Base-by-base conservation (phyloP, 2,797 vertebrate genomes). In the Halcyon smyrnensis region DNA sequence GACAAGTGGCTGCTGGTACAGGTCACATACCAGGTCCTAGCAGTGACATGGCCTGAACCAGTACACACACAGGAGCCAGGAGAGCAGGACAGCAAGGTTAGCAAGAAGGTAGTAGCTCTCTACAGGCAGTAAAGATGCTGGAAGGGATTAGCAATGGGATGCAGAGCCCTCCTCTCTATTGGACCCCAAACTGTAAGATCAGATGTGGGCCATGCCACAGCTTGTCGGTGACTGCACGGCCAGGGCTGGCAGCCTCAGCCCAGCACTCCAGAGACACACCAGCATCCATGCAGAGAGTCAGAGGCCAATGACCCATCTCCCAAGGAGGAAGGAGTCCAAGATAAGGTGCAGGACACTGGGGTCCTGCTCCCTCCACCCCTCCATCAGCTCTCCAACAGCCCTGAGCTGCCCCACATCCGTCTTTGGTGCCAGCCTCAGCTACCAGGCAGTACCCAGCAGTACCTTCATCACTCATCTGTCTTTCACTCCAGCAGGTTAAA, bases 31-130 rank as follows among this genome's bases (percentile, higher is more conserved):
- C 27, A 80, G 82, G 62, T 53, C 60, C 84, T 68, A 90, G 64
- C 23, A 45, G 81, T 82, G 90, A 92, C 14, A 46, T 3, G 17
- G 37, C 51, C 69, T 53, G 53, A 82, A 85, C 74, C 2, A 83
- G 46, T 56, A 68, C 1, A 2, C 60, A 71, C 63, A 84, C 17
- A 59, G 63, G 18, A 81, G 45, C 48, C 24, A 59, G 36, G 37
- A 95, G 65, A 57, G 51, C 67, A 88, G 30, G 64, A 87, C 37
- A 71, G 46, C 17, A 39, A 34, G 62, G 68, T 94, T 91, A 96
- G 89, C 63, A 88, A 56, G 48, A 87, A 93, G 14, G 69, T 88
- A 94, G 85, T 83, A 92, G 87, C 48, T 91, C 43, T 71, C 50
- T 81, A 86, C 56, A 81, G 3, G 1, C 25, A 65, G 43, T 24